These are phyloP conservation scores for Bradypodion ventrale DNA, from an alignment of 2,797 vertebrate genomes.

Conservation along the genomic window DNA sequence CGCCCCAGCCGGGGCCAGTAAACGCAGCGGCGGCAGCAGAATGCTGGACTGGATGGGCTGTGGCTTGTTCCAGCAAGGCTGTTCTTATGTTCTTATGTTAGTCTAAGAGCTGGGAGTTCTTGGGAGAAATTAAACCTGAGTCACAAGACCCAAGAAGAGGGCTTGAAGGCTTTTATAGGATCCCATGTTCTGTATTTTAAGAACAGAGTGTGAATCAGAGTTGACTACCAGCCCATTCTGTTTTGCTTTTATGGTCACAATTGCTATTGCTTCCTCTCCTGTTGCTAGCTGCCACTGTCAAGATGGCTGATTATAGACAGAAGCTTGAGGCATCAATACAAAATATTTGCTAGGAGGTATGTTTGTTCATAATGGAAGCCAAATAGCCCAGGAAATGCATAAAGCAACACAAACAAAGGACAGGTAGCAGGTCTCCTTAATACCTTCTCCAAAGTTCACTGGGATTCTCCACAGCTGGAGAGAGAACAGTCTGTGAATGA, in stretches of 20 bases:
- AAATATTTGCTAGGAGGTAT: not conserved
- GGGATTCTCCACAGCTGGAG: not conserved
- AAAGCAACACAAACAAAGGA: not conserved
- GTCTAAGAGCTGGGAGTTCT: too few species aligned
- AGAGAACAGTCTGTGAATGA: not conserved
- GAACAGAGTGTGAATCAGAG: not conserved
- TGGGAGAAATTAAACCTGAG: too few species aligned
- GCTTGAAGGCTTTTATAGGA: not conserved
- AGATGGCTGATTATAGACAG: too few species aligned
- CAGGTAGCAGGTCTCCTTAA: not conserved
- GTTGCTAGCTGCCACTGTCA: too few species aligned
- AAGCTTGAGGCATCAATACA: too few species aligned
- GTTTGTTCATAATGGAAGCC: not conserved
- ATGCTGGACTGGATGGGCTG: too few species aligned
- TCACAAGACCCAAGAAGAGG: too few species aligned
- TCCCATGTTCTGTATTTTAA: not conserved
- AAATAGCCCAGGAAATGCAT: not conserved
- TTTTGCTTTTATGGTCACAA: not conserved
- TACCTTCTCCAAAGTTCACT: not conserved
- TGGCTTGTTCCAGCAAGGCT: too few species aligned
- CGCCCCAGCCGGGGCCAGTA: too few species aligned
- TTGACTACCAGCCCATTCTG: not conserved
- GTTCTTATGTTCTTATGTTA: too few species aligned
- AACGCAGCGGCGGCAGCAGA: too few species aligned
- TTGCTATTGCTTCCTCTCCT: not conserved